Evolutionary conservation across 2,888 invertebrate genomes (phyloP).

Genomic region (Drosophila cracens): DNA sequence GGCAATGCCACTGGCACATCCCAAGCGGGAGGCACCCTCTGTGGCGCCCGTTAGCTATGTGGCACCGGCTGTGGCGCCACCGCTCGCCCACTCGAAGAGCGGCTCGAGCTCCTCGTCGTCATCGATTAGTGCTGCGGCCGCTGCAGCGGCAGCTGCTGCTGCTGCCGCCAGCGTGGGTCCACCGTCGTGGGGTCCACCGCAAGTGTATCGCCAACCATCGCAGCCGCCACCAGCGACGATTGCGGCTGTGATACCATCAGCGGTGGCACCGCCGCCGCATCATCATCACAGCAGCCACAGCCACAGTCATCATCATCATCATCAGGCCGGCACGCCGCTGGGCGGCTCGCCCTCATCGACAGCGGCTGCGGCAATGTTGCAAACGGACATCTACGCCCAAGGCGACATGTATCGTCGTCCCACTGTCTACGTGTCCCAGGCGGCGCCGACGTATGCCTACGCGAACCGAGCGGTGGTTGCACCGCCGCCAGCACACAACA

Average conservation of each 20-base stretch:
- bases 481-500: conserved; percentile 85
- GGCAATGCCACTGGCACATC: conserved; percentile 85
- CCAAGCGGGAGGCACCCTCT: conserved; percentile 84
- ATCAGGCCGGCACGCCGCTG: conserved; percentile 86
- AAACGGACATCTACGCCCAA: conserved; percentile 84
- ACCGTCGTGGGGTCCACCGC: conserved; percentile 84
- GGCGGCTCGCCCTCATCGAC: conserved; percentile 84
- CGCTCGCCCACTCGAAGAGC: conserved; percentile 85
- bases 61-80: conserved; percentile 81
- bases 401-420: conserved; percentile 88
- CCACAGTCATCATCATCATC: conserved; percentile 82
- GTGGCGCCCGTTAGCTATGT: conserved; percentile 78
- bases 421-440: conserved; percentile 89
- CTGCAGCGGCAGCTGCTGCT: conserved; percentile 79
- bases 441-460: conserved; percentile 83
- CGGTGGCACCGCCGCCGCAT: conserved; percentile 58
- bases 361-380: conserved; percentile 81
- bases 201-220: conserved; percentile 83
- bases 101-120: conserved; percentile 71
- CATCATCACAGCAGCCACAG: conserved; percentile 65
- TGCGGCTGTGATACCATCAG: conserved; percentile 37
- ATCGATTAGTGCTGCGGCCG: conserved; percentile 75
- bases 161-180: conserved; percentile 82
- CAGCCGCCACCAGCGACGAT: conserved; percentile 61
- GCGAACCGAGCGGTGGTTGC: conserved; percentile 84